These are phyloP conservation scores for Andrena minutula DNA, from an alignment of 2,888 invertebrate genomes.

Conservation along the genomic window DNA sequence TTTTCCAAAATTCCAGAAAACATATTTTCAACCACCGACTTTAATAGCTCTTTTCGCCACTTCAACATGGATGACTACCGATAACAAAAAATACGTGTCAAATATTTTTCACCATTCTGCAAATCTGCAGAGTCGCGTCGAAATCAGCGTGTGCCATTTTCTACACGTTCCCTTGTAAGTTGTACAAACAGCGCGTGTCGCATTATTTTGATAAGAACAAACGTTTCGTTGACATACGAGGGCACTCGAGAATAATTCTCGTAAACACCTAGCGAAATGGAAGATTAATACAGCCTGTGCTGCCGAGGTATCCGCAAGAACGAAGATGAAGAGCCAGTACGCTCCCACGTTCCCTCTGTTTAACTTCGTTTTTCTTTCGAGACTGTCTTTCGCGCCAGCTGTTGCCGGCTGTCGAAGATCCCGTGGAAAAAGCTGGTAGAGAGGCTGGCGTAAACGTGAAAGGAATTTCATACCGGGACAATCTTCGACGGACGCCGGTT, in stretches of 20 bases:
- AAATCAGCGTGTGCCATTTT: too few species aligned
- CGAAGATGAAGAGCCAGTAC: conserved; percentile 56
- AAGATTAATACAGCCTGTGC: conserved; percentile 64
- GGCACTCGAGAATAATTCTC: neutral
- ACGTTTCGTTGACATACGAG: neutral
- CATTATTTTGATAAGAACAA: neutral
- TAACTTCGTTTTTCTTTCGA: conserved; percentile 64
- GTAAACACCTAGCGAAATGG: conserved; percentile 24
- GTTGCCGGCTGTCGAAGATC: conserved; percentile 74
- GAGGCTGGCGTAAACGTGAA: conserved; percentile 69
- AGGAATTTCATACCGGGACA: conserved; percentile 67
- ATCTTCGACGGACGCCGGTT: conserved; percentile 48
- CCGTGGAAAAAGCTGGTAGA: conserved; percentile 59
- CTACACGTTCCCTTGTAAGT: too few species aligned
- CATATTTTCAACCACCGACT: too few species aligned
- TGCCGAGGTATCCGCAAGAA: conserved; percentile 42
- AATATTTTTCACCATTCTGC: too few species aligned
- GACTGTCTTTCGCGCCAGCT: conserved; percentile 70
- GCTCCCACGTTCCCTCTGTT: conserved; percentile 49
- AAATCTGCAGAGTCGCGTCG: too few species aligned
- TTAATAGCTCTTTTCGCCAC: too few species aligned
- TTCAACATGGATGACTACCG: too few species aligned
- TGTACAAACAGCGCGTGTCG: neutral
- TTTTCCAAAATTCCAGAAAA: too few species aligned
- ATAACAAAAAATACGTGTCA: too few species aligned